These are phyloP conservation scores for Drosophila hamatofila DNA, from an alignment of 2,888 invertebrate genomes.

Conservation along the genomic window DNA sequence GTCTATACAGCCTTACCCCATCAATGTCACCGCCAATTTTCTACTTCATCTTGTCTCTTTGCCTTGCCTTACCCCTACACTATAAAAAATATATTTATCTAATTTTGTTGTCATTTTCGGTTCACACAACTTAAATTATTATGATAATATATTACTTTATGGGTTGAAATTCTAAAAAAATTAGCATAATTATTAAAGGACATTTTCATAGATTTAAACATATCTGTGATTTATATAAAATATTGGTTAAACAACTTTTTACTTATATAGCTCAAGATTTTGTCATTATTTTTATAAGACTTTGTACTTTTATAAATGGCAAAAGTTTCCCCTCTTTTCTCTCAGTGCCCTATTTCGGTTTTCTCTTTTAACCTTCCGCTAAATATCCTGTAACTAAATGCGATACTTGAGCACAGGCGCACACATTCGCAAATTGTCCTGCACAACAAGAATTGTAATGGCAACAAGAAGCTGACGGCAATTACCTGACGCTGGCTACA, in stretches of 20 bases:
- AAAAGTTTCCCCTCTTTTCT: neutral
- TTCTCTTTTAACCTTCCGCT: slow-evolving; percentile 26
- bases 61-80: slow-evolving; percentile 9
- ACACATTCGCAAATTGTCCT: slow-evolving; percentile 68
- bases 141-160: no score
- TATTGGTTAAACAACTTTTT: no score
- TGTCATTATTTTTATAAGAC: neutral
- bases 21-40: slow-evolving; percentile 81
- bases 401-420: slow-evolving; percentile 53
- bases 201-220: neutral
- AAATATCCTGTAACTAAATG: slow-evolving; percentile 40
- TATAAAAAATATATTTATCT: neutral
- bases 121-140: no score
- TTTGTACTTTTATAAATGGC: no score
- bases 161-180: no score
- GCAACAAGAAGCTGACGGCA: slow-evolving; percentile 51
- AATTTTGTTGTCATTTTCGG: no score
- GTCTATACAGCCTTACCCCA: slow-evolving; percentile 50
- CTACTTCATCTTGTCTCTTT: slow-evolving; percentile 44
- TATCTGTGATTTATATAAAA: no score
- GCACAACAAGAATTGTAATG: slow-evolving; percentile 51
- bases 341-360: slow-evolving; percentile 15
- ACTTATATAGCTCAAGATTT: no score
- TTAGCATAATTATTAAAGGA: neutral
- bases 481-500: slow-evolving; percentile 59